phyloP scores from a whole-genome alignment of 2,113 vertebrate species.

The Ursus arctos region DNA sequence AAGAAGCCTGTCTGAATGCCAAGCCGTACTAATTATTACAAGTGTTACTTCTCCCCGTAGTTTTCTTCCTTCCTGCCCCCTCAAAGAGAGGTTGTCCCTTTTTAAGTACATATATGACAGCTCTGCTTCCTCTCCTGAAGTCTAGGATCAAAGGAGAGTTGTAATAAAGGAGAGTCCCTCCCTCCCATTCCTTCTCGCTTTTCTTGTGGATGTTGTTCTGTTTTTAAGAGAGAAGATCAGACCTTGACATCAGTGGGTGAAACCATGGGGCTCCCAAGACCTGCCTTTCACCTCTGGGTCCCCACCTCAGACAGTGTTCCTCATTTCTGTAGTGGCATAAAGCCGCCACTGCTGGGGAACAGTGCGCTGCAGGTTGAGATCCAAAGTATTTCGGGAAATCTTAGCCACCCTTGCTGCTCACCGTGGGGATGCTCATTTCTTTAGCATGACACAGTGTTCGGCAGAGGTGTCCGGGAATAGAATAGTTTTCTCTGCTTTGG shows the following conservation, averaged over 20 bases:
- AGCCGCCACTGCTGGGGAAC: not conserved
- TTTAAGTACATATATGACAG: slow-evolving; percentile 48
- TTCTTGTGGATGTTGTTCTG: slow-evolving; percentile 60
- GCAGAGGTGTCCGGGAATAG: not conserved
- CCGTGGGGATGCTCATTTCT: not conserved
- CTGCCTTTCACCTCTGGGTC: slow-evolving; percentile 67
- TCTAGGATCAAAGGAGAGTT: slow-evolving; percentile 73
- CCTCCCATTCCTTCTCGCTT: not conserved
- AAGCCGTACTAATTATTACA: not conserved
- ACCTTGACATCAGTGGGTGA: slow-evolving; percentile 54
- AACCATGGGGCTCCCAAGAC: not conserved
- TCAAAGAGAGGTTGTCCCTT: slow-evolving; percentile 54
- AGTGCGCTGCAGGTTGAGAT: not conserved
- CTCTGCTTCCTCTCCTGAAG: slow-evolving; percentile 56
- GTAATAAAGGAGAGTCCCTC: slow-evolving; percentile 54
- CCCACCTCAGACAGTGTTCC: not conserved
- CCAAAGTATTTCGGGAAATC: slow-evolving; percentile 9
- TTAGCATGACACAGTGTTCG: not conserved
- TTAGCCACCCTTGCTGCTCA: not conserved
- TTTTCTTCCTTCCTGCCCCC: slow-evolving; percentile 32
- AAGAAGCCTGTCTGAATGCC: not conserved
- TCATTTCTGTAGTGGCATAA: not conserved
- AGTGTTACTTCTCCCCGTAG: not conserved
- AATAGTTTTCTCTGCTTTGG: not conserved
- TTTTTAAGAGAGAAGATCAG: slow-evolving; percentile 54